Percentiles rank a stretch among this genome's conserved stretches.
Evolutionary conservation across 2,113 vertebrate genomes (phyloP).

Genomic region (Malurus cyaneus): DNA sequence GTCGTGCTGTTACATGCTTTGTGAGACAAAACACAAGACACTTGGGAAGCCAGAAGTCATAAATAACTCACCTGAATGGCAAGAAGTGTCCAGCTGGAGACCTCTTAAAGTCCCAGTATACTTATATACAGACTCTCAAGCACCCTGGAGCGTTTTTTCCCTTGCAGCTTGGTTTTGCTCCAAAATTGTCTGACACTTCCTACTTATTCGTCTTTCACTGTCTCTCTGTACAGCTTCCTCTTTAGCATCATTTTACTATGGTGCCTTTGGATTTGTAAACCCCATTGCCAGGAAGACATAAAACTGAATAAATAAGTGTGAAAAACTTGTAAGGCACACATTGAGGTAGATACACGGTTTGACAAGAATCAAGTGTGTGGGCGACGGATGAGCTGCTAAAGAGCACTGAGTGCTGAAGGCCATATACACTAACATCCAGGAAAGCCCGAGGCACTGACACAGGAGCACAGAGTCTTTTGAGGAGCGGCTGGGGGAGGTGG

Average conservation of each 20-base stretch:
- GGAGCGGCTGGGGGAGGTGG: neutral
- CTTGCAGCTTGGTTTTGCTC: neutral
- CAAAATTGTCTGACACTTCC: neutral
- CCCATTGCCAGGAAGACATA: no score
- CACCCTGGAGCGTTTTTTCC: neutral
- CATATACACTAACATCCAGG: accelerated
- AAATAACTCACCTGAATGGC: neutral
- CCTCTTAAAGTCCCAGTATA: neutral
- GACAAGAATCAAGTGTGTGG: accelerated
- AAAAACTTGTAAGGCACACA: accelerated
- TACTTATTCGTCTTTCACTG: no score
- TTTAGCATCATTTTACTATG: accelerated
- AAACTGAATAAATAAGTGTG: accelerated
- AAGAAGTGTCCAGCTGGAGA: neutral
- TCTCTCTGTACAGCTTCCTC: neutral
- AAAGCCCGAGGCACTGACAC: accelerated
- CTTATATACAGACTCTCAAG: neutral
- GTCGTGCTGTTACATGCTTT: accelerated
- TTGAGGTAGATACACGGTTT: accelerated
- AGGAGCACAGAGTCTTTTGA: no score
- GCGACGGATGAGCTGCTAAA: accelerated
- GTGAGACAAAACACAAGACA: neutral
- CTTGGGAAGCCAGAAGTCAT: neutral
- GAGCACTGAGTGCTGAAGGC: accelerated
- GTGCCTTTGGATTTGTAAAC: neutral